Evolutionary conservation across 2,113 vertebrate genomes (phyloP).

Genomic region (Sceloporus undulatus): DNA sequence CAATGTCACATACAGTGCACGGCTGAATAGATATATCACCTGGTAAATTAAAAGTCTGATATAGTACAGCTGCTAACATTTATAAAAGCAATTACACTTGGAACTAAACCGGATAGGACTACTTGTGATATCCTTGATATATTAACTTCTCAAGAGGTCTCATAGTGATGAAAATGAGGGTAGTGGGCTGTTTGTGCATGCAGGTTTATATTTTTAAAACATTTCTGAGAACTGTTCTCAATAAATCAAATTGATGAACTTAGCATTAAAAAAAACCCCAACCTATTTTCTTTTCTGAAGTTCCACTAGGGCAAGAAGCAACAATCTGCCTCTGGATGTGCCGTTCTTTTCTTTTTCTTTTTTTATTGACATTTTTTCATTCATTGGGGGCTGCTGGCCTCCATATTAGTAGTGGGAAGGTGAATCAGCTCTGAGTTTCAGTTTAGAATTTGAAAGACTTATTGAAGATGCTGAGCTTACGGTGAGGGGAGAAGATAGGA

Average conservation of each 20-base stretch:
- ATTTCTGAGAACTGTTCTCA: constrained; percentile 13
- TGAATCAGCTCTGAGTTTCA: no score
- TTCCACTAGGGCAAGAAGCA: no score
- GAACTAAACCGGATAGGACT: constrained; percentile 25
- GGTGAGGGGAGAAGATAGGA: no score
- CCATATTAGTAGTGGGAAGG: no score
- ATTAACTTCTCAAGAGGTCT: neutral
- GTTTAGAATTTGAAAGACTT: no score
- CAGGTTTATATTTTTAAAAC: neutral
- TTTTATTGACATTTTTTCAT: neutral
- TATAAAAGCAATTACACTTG: constrained; percentile 59
- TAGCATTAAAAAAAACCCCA: neutral
- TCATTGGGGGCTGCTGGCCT: no score
- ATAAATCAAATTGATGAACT: neutral
- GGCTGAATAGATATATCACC: constrained; percentile 61
- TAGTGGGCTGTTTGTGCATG: neutral
- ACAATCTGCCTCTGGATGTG: neutral
- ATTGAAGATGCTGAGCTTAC: no score
- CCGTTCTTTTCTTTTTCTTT: neutral
- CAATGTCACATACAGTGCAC: constrained; percentile 46
- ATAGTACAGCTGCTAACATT: constrained; percentile 62
- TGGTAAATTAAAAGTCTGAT: constrained; percentile 71
- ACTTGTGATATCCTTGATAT: neutral
- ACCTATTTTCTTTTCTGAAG: fast-evolving
- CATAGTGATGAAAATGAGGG: neutral